phyloP scores from a whole-genome alignment of 2,888 invertebrate species.

The Idaea biselata region DNA sequence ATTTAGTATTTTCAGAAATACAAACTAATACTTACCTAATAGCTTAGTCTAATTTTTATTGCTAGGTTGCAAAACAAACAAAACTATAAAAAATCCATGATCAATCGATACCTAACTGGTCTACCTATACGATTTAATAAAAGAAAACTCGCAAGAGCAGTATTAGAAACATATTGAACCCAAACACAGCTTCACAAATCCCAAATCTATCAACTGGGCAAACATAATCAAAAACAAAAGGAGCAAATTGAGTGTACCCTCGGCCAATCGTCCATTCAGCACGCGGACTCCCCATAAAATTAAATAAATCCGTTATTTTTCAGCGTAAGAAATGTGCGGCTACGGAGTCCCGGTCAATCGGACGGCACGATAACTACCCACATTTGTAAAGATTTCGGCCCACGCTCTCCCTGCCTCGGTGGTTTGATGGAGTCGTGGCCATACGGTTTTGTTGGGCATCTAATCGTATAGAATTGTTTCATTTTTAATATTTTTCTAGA shows the following conservation, averaged over 20 bases:
- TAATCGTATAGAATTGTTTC: slow-evolving; percentile 36
- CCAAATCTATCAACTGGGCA: slow-evolving; percentile 1
- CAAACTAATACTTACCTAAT: too few relatives aligned
- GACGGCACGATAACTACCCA: slow-evolving; percentile 72
- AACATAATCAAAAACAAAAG: slow-evolving; percentile 11
- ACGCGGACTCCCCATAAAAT: slow-evolving; percentile 77
- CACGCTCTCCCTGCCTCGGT: slow-evolving; percentile 51
- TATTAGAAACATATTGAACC: not conserved
- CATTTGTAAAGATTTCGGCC: slow-evolving; percentile 79
- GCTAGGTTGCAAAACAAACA: too few relatives aligned
- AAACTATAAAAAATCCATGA: too few relatives aligned
- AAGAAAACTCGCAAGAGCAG: not conserved
- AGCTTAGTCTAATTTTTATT: too few relatives aligned
- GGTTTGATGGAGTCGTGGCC: slow-evolving; percentile 57
- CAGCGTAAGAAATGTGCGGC: slow-evolving; percentile 71
- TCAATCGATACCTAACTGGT: not conserved
- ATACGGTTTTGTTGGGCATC: slow-evolving; percentile 45
- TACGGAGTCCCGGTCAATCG: slow-evolving; percentile 68
- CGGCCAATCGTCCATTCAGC: slow-evolving; percentile 75
- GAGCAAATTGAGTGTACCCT: slow-evolving; percentile 22
- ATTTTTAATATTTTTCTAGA: slow-evolving; percentile 14
- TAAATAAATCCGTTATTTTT: slow-evolving; percentile 81
- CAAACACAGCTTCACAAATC: slow-evolving; percentile 2
- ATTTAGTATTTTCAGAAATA: too few relatives aligned
- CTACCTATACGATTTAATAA: not conserved